Conservation (phyloP, 2,797 vertebrate species). For the Percopsis omiscomaycus region DNA sequence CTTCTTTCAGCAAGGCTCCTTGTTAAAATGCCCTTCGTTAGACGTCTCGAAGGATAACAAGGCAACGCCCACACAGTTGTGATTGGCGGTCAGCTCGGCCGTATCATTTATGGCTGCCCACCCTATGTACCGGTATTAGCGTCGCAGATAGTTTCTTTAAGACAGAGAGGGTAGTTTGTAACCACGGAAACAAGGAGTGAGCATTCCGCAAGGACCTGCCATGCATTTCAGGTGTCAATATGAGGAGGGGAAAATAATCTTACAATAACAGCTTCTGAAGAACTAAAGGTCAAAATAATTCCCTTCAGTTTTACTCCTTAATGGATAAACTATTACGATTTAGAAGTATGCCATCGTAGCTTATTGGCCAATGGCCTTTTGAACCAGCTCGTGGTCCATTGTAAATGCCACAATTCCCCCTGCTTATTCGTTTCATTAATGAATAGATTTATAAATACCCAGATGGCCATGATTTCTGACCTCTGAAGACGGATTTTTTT, state of each 20-base stretch:
- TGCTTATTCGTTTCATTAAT: not conserved
- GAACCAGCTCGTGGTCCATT: slow-evolving; percentile 17
- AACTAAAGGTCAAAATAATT: slow-evolving; percentile 44
- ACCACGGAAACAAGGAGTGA: slow-evolving; percentile 41
- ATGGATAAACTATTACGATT: slow-evolving; percentile 27
- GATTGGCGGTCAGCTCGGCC: slow-evolving; percentile 51
- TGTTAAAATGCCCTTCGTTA: slow-evolving; percentile 71
- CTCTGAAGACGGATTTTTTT: slow-evolving; percentile 2
- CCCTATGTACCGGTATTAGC: slow-evolving; percentile 47
- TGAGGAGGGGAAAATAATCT: slow-evolving; percentile 3
- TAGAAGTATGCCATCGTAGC: slow-evolving; percentile 3
- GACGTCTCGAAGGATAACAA: slow-evolving; percentile 65
- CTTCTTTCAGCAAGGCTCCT: slow-evolving; percentile 46
- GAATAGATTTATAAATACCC: not conserved
- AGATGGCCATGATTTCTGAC: not conserved
- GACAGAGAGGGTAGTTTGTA: slow-evolving; percentile 41
- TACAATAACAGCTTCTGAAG: slow-evolving; percentile 1
- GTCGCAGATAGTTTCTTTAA: slow-evolving; percentile 48
- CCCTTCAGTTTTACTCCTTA: slow-evolving; percentile 17
- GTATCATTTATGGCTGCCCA: slow-evolving; percentile 58
- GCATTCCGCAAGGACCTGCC: slow-evolving; percentile 10
- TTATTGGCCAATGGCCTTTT: slow-evolving; percentile 42
- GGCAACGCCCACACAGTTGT: slow-evolving; percentile 42
- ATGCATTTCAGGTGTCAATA: slow-evolving; percentile 20
- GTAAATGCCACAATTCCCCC: slow-evolving; percentile 34